Evolutionary conservation across 1,140 invertebrate genomes (phyloP).

Genomic region (Propsilocerus akamusi): DNA sequence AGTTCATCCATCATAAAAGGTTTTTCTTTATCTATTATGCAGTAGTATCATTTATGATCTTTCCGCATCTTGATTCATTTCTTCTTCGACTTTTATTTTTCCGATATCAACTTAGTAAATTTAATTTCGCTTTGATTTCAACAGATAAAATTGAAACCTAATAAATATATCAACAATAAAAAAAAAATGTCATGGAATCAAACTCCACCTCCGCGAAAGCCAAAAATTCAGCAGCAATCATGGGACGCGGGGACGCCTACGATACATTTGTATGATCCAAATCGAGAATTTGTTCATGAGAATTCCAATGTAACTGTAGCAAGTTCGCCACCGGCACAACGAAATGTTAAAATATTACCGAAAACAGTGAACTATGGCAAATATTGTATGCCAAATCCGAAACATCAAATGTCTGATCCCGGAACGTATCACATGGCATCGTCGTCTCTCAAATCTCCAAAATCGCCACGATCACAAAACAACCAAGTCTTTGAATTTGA

Average conservation of each 20-base stretch:
- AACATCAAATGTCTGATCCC: background rate
- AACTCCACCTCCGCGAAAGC: constrained; percentile 7
- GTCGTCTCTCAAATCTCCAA: background rate
- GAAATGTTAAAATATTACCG: background rate
- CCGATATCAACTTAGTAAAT: no score
- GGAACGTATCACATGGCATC: background rate
- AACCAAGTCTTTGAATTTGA: background rate
- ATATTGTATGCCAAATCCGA: background rate
- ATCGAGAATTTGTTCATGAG: background rate
- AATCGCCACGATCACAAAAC: background rate
- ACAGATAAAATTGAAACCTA: no score
- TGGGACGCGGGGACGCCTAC: constrained; percentile 7
- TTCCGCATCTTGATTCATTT: no score
- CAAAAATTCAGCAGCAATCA: constrained; percentile 8
- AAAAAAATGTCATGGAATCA: constrained; percentile 2
- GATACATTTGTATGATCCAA: constrained; percentile 5
- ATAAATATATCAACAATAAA: no score
- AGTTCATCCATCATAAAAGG: no score
- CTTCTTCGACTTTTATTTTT: no score
- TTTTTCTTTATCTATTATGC: no score
- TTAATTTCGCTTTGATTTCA: no score
- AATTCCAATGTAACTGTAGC: no score
- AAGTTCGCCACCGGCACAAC: no score
- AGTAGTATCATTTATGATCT: no score
- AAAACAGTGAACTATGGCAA: background rate